A percentile compares a stretch with the other conserved stretches of the same genome.
Evolutionary conservation across 2,113 vertebrate species (phyloP).

Genomic region (Pelusios castaneus): DNA sequence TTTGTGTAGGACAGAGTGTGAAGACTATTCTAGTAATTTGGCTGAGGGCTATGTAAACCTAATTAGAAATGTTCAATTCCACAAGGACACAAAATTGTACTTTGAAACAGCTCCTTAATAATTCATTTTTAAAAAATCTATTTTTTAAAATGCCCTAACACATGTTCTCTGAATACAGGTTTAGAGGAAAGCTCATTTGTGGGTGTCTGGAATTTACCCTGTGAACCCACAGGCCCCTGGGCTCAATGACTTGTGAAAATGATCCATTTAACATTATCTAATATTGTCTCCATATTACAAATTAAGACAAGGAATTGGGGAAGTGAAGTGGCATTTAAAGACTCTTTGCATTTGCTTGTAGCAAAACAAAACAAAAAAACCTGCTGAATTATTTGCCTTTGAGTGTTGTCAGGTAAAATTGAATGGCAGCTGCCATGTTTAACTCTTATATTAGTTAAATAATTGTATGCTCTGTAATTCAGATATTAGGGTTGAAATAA

Average conservation of each 20-base stretch:
- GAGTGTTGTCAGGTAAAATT: neutral
- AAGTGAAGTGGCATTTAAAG: fast-evolving
- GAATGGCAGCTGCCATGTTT: neutral
- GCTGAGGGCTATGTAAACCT: constrained; percentile 57
- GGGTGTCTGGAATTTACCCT: neutral
- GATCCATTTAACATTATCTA: neutral
- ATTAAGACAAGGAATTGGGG: neutral
- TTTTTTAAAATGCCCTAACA: constrained; percentile 22
- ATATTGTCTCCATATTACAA: neutral
- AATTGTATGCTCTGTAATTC: neutral
- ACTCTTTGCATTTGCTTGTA: neutral
- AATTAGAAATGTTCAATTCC: constrained; percentile 63
- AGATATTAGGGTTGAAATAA: neutral
- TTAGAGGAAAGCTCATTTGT: neutral
- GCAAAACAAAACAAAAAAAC: fast-evolving
- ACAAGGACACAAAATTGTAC: constrained; percentile 46
- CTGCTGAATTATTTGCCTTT: neutral
- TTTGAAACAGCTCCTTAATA: constrained; percentile 61
- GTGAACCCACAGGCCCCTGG: neutral
- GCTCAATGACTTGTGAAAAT: neutral
- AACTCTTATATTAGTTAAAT: neutral
- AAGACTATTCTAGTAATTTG: constrained; percentile 52
- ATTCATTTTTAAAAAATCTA: constrained; percentile 47
- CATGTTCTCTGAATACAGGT: neutral
- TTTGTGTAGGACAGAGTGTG: constrained; percentile 49